Percentiles rank a stretch among this genome's conserved stretches.
These are phyloP conservation scores for Xenopus laevis DNA, from an alignment of 2,113 vertebrate species.

Conservation along the genomic window DNA sequence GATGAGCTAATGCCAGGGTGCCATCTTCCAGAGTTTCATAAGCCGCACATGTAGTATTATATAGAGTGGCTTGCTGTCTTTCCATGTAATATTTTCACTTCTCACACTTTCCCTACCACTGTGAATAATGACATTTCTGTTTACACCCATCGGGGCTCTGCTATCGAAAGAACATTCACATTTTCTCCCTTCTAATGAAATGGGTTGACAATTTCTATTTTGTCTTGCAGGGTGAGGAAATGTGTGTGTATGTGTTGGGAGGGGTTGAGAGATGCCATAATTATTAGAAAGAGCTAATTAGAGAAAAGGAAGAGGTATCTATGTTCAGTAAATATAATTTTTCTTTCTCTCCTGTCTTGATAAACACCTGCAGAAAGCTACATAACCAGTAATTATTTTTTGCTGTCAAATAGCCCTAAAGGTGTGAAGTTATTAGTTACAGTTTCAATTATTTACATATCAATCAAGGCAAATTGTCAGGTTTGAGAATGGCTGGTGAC, in stretches of 20 bases:
- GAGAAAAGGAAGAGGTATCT: constrained; percentile 11
- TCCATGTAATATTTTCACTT: constrained; percentile 6
- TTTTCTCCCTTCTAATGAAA: constrained; percentile 1
- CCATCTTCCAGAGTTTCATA: constrained; percentile 19
- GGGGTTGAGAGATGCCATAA: constrained; percentile 17
- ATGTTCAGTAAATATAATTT: not conserved
- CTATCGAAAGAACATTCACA: constrained; percentile 8
- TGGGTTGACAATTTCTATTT: constrained; percentile 2
- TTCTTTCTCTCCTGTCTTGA: not conserved
- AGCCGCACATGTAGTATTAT: constrained; percentile 11
- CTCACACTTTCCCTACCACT: constrained; percentile 3
- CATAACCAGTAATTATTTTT: constrained; percentile 21
- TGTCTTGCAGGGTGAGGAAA: not conserved
- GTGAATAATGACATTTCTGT: constrained; percentile 32
- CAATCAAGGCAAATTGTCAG: constrained; percentile 31
- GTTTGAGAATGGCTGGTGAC: constrained; percentile 32
- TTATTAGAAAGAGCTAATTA: constrained; percentile 38
- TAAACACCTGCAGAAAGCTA: constrained; percentile 34
- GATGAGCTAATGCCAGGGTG: constrained; percentile 43
- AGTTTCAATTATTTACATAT: constrained; percentile 41
- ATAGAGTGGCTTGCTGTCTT: constrained; percentile 19
- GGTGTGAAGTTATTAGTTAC: constrained; percentile 24
- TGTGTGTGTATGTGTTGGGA: not conserved
- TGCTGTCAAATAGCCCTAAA: constrained; percentile 15
- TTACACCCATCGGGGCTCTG: constrained; percentile 20